These are phyloP conservation scores for Origma solitaria DNA, from an alignment of 2,113 vertebrate genomes.

Conservation along the genomic window DNA sequence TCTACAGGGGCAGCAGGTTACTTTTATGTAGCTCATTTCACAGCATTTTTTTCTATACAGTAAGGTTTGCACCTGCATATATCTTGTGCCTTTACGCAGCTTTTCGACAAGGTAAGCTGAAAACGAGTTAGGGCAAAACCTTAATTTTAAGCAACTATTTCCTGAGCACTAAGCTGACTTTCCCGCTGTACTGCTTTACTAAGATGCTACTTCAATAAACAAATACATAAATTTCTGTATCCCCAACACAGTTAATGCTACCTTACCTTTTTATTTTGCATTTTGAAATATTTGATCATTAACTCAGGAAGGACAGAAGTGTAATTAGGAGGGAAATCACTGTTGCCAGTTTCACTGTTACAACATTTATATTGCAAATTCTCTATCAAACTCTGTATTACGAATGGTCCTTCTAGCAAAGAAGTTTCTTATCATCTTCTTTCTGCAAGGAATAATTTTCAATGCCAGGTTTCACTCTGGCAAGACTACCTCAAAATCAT, in stretches of 20 bases:
- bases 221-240: background rate
- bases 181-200: background rate
- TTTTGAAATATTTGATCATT: background rate
- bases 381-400: background rate
- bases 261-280: background rate
- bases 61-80: background rate
- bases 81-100: background rate
- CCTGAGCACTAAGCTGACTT: background rate
- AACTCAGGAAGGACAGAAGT: background rate
- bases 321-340: background rate
- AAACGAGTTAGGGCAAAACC: background rate
- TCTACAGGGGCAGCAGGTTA: background rate
- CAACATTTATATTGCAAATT: background rate
- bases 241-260: background rate
- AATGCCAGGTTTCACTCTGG: background rate
- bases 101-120: background rate
- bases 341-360: background rate
- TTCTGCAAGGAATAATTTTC: background rate
- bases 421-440: background rate
- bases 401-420: background rate
- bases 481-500: background rate
- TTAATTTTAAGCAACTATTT: background rate
- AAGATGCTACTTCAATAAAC: background rate
- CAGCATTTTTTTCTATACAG: background rate
- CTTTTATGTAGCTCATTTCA: background rate